Base-by-base conservation (phyloP, 2,888 invertebrate genomes). In the Iselma pallidipennis region DNA sequence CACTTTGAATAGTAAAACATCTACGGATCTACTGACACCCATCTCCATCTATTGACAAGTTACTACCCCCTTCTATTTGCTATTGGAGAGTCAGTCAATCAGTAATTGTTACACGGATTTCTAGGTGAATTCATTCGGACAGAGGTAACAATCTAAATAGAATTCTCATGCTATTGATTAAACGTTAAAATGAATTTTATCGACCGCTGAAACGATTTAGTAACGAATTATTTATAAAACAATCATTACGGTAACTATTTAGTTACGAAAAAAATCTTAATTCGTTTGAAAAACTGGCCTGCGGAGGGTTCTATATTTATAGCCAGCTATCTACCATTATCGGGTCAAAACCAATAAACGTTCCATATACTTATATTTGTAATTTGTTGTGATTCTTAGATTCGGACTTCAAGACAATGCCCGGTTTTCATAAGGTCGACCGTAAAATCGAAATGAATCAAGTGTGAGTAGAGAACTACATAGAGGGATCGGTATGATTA, bases 401-500 rank as follows among this genome's bases (percentile, higher is more conserved):
- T 49, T 16, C 55, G 9, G 48, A 51, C 51, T 48, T 49, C 48
- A 51, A 56, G 59, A 48, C 55, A 45, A 37, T 55, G 21, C 33
- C 16, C 49, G n/a, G 48, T 54, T 57, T 55, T 55, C 49, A 54
- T 59, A 26, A n/a, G 49, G 45, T 3, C 4, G 59, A 23, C 49
- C 48, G 49, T 63, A 54, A 59, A 59, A 63, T 59, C 63, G 59
- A 56, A 63, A 63, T 53, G 56, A 53, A 58, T 29, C 57, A 37
- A 16, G 62, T 49, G 52, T n/a, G n/a, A n/a, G n/a, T n/a, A n/a
- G n/a, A n/a, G 55, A 31, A 33, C 51, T 48, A 50, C 59, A 57
- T 59, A 61, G 31, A 33, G 14, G 6, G 14, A 21, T 54, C 63
- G 65, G 65, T 66, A 71, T 72, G 72, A 72, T 71, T 71, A 71